These are phyloP conservation scores for Meloidogyne hapla DNA, from an alignment of 1,140 invertebrate genomes.

Conservation along the genomic window DNA sequence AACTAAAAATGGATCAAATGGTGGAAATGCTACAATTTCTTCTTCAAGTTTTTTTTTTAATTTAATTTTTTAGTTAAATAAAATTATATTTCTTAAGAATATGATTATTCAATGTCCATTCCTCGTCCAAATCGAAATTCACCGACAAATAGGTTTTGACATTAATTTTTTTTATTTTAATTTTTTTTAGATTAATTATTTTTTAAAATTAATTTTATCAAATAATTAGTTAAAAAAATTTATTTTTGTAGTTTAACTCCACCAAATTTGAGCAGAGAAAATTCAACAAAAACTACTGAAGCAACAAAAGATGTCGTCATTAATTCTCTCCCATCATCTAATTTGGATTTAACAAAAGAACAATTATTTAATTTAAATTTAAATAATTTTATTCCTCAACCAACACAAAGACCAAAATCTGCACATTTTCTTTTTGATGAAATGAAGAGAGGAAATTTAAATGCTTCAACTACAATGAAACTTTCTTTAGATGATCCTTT, in stretches of 20 bases:
- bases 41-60: neutral
- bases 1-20: neutral
- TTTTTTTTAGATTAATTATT: neutral
- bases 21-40: neutral
- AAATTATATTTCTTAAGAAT: constrained; percentile 36
- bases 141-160: constrained; percentile 13
- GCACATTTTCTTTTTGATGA: constrained; percentile 11
- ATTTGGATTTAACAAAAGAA: neutral
- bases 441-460: neutral
- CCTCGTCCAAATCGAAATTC: constrained; percentile 46
- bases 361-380: neutral
- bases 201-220: no score
- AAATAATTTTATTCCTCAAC: neutral
- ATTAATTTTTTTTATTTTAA: neutral
- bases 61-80: constrained; percentile 17
- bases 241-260: constrained; percentile 18
- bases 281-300: neutral
- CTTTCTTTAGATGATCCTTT: neutral
- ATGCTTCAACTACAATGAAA: neutral
- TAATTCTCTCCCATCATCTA: neutral
- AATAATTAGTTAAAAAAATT: neutral
- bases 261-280: neutral
- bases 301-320: neutral
- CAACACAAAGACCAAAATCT: constrained; percentile 15
- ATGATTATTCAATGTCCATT: constrained; percentile 46